Conservation (phyloP, 2,113 vertebrate species). For the Urocitellus parryii region DNA sequence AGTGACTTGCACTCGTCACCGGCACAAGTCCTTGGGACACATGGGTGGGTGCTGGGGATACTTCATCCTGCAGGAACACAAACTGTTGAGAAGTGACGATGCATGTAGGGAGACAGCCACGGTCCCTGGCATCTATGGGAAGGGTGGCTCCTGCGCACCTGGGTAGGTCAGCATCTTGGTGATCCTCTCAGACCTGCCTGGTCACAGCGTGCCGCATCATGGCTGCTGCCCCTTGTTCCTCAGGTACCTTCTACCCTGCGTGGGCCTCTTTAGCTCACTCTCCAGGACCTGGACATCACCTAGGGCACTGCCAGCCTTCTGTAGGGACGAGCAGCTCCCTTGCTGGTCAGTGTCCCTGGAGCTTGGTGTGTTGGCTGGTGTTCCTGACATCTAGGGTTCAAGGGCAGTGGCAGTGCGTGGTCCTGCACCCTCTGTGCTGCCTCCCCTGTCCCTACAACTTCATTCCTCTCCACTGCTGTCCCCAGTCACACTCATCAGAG, state of each 20-base stretch:
- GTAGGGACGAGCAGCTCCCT: rapidly evolving
- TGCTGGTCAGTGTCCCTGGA: neutral
- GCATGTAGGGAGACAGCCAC: rapidly evolving
- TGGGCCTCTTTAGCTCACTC: neutral
- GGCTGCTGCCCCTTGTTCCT: neutral
- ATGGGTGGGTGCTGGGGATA: neutral
- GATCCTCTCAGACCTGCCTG: no score
- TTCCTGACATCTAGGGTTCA: no score
- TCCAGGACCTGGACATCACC: neutral
- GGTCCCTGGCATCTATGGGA: no score
- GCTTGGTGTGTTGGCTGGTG: no score
- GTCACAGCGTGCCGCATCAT: rapidly evolving
- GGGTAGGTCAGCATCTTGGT: neutral
- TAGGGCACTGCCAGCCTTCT: neutral
- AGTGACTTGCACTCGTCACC: neutral
- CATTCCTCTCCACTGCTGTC: rapidly evolving
- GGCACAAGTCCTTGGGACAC: rapidly evolving
- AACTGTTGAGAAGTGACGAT: no score
- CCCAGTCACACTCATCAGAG: rapidly evolving
- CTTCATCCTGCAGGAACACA: neutral
- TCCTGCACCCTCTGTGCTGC: neutral
- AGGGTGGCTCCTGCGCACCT: rapidly evolving
- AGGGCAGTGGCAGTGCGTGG: no score
- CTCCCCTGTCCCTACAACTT: neutral
- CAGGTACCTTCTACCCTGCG: rapidly evolving